Base-by-base conservation (phyloP, 2,888 invertebrate genomes). In the Cephus pulcher region DNA sequence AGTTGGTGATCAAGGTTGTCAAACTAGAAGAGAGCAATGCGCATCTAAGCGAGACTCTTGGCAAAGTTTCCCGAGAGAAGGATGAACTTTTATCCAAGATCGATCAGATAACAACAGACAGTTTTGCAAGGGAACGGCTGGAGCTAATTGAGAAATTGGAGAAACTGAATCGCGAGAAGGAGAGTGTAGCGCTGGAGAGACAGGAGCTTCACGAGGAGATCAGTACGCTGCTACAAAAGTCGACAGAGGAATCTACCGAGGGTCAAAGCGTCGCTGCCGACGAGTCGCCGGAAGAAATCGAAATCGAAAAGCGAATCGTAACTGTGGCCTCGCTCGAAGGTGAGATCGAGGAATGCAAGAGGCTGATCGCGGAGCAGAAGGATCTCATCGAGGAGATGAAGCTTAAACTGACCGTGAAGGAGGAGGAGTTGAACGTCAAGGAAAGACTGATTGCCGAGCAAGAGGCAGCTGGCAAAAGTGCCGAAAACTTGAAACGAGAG, bases 121-220 rank as follows among this genome's bases (percentile, higher is more conserved):
- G 80, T 71, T 95, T 95, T 83, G 94, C 94, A 0, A 93, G 93
- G 80, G 96, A 96, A 91, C 93, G 95, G 69, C 93, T 95, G 83
- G 95, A 95, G 90, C 94, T 95, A 1, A 93, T 95, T 91, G 94
- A 94, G 81, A 95, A 95, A 92, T 94, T 95, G 93, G 94, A 93
- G 89, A 93, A 92, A 82, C 90, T 95, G n/a, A 93, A 92, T 79
- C 87, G 91, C 12, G 95, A 95, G 92, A 95, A 95, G 90, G 93
- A 93, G 80, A 91, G 93, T 56, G 85, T 92, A 76, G 92, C 93
- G 86, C 92, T 94, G 74, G 91, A 92, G 75, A 88, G 91, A 71
- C 90, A 90, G 78, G 87, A 92, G 74, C 82, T 92, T 75, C 90
- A 89, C 0, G 92, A 92, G 81, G 91, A 92, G 37, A 92, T 92